phyloP scores from a whole-genome alignment of 1,140 invertebrate genomes.

The Tenebrio molitor region DNA sequence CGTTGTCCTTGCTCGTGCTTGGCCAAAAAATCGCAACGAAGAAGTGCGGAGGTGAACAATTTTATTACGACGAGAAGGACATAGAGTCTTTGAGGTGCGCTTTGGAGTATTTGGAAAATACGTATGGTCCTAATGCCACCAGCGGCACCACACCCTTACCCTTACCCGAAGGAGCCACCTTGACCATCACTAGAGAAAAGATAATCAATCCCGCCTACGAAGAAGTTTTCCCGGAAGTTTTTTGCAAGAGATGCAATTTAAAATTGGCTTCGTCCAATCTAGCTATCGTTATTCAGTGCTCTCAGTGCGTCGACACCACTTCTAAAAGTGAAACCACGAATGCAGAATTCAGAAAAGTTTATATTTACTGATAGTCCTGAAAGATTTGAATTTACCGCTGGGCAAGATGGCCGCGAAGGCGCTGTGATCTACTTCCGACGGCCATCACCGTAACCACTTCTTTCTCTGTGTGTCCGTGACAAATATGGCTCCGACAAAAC shows the following conservation, averaged over 20 bases:
- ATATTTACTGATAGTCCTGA: conserved; percentile 2
- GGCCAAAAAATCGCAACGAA: neutral
- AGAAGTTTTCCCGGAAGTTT: conserved; percentile 4
- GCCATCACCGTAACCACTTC: conserved; percentile 43
- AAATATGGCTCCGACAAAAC: conserved; percentile 77
- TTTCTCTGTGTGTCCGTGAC: conserved; percentile 66
- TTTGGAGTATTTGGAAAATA: neutral
- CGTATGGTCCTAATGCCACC: no score
- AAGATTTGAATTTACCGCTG: conserved; percentile 1
- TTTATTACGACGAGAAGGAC: conserved; percentile 15
- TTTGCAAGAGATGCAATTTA: conserved; percentile 16
- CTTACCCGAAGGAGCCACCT: neutral
- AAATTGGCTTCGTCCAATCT: neutral
- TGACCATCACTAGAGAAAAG: neutral
- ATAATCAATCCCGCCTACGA: neutral
- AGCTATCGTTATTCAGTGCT: conserved; percentile 16
- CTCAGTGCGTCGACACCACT: neutral
- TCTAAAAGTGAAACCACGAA: neutral
- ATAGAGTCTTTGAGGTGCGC: neutral
- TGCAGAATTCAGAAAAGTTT: conserved; percentile 2
- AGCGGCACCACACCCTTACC: no score
- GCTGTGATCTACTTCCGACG: neutral
- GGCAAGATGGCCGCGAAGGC: no score
- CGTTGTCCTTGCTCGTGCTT: neutral
- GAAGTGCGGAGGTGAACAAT: neutral